Conservation (phyloP, 1,140 invertebrate species). For the Euura saliciscinereae region DNA sequence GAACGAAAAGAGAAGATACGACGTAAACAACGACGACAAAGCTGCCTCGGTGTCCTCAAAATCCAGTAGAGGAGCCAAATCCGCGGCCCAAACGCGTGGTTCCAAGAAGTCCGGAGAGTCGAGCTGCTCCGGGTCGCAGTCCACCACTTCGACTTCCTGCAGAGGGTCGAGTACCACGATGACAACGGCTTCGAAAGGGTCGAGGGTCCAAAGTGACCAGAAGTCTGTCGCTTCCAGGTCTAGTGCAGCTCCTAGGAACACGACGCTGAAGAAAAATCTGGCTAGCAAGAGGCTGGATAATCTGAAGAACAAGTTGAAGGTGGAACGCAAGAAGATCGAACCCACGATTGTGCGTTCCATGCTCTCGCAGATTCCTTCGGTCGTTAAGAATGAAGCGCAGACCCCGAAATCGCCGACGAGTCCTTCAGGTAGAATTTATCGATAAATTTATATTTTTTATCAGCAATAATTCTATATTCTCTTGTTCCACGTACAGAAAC, state of each 20-base stretch:
- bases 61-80: too few species aligned
- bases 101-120: too few species aligned
- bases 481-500: slow-evolving; percentile 1
- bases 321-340: neutral
- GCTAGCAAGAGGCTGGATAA: slow-evolving; percentile 37
- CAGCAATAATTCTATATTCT: neutral
- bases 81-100: too few species aligned
- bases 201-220: too few species aligned
- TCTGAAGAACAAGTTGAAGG: slow-evolving; percentile 29
- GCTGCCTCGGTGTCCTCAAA: too few species aligned
- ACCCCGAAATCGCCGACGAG: neutral
- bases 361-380: neutral
- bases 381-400: neutral
- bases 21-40: too few species aligned
- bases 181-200: too few species aligned
- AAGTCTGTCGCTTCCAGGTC: too few species aligned
- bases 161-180: too few species aligned
- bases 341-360: neutral
- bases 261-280: slow-evolving; percentile 29
- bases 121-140: too few species aligned
- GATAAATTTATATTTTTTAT: too few species aligned
- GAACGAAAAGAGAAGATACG: neutral
- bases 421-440: neutral
- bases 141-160: too few species aligned
- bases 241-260: neutral